phyloP scores from a whole-genome alignment of 2,113 vertebrate species.

The Protomyctophum bolini region DNA sequence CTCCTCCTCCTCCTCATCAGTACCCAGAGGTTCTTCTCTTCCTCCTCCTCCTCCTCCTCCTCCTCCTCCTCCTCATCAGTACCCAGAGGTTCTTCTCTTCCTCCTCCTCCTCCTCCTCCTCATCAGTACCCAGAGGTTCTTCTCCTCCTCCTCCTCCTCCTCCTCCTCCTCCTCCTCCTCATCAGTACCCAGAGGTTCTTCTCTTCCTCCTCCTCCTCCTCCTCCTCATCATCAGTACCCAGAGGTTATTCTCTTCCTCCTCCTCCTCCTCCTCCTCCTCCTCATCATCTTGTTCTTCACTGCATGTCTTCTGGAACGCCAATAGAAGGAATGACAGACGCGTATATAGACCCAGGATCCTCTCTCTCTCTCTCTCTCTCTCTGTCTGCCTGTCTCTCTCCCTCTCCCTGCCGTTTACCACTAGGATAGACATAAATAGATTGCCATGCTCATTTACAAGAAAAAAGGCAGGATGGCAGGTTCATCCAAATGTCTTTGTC shows the following conservation, averaged over 20 bases:
- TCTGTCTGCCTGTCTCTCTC: background rate
- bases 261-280: background rate
- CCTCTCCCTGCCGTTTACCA: slow-evolving; percentile 23
- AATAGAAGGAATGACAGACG: slow-evolving; percentile 10
- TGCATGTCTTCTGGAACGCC: slow-evolving; percentile 22
- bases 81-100: too few relatives aligned
- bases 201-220: too few relatives aligned
- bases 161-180: background rate
- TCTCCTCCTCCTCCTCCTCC: background rate
- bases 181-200: background rate
- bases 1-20: too few relatives aligned
- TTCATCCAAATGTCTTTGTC: slow-evolving; percentile 67
- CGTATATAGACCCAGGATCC: slow-evolving; percentile 27
- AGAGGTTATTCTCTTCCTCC: too few relatives aligned
- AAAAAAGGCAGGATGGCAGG: slow-evolving; percentile 49
- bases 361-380: background rate
- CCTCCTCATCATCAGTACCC: background rate
- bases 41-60: background rate
- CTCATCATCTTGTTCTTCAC: slow-evolving; percentile 30
- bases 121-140: too few relatives aligned
- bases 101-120: background rate
- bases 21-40: too few relatives aligned
- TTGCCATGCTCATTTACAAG: slow-evolving; percentile 66
- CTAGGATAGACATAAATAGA: slow-evolving; percentile 66
- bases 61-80: too few relatives aligned